Conservation (phyloP, 2,113 vertebrate species). For the Pardalotus punctatus region DNA sequence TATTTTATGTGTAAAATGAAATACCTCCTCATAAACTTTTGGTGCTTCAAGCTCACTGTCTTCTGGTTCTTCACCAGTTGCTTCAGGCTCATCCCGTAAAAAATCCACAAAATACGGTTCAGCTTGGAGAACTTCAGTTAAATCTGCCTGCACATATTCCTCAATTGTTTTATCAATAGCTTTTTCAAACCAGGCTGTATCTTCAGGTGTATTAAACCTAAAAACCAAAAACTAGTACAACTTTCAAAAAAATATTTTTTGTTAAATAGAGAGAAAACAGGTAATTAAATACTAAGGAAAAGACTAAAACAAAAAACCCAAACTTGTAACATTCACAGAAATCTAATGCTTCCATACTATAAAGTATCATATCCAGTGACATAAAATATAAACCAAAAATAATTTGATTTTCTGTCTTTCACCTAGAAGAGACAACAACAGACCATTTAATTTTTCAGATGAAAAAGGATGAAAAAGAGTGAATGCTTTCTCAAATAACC, state of each 20-base stretch:
- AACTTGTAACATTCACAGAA: background rate
- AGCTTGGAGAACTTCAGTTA: background rate
- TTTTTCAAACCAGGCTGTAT: conserved; percentile 73
- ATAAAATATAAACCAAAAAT: background rate
- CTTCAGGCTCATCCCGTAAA: conserved; percentile 73
- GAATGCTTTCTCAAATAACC: background rate
- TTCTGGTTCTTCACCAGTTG: conserved; percentile 76
- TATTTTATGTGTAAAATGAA: background rate
- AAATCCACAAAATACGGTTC: conserved; percentile 81
- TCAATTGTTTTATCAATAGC: conserved; percentile 49
- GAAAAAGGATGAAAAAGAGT: background rate
- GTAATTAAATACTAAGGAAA: background rate
- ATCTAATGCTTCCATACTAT: background rate
- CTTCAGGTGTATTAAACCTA: conserved; percentile 74
- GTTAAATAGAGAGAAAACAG: background rate
- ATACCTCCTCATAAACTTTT: conserved; percentile 79
- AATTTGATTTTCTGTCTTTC: background rate
- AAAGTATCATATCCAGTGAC: background rate
- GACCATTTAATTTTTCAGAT: background rate
- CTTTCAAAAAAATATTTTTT: background rate
- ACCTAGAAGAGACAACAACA: background rate
- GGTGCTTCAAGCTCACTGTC: conserved; percentile 68
- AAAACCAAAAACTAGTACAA: background rate
- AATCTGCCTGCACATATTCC: conserved; percentile 43
- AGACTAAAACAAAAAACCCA: accelerated